These are phyloP conservation scores for Rhinichthys klamathensis DNA, from an alignment of 2,113 vertebrate species.

Conservation along the genomic window DNA sequence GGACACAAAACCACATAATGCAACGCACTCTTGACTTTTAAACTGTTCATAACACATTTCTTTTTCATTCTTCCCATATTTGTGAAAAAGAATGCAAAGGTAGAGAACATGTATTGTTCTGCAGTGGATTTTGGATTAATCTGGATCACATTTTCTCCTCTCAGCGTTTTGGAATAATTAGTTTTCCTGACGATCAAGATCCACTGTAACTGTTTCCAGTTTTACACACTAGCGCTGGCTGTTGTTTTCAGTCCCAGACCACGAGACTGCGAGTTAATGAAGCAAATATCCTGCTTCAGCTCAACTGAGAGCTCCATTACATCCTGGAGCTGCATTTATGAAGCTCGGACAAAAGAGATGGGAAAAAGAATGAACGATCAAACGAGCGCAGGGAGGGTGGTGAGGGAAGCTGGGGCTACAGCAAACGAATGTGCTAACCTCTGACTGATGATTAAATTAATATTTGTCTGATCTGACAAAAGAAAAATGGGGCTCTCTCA, in stretches of 20 bases:
- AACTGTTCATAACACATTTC: not conserved
- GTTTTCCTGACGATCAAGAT: constrained; percentile 10
- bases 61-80: not conserved
- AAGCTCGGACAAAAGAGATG: constrained; percentile 16
- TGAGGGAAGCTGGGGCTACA: not conserved
- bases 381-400: not conserved
- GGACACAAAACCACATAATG: not conserved
- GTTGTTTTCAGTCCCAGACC: constrained; percentile 25
- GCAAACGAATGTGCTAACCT: not conserved
- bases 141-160: constrained; percentile 5
- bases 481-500: constrained; percentile 6
- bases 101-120: not conserved
- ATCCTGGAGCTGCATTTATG: not conserved
- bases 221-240: not conserved
- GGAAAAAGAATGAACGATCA: not conserved
- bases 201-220: not conserved
- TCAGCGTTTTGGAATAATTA: not conserved
- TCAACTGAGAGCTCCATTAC: constrained; percentile 17
- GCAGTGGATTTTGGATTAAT: constrained; percentile 10
- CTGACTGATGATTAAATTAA: constrained; percentile 25
- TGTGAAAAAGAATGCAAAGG: not conserved
- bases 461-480: constrained; percentile 16
- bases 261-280: not conserved
- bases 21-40: not conserved
- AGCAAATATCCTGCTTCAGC: constrained; percentile 18